Evolutionary conservation across 2,797 vertebrate genomes (phyloP), one percentile per base, ranked within the genome.

Genomic region (Enoplosus armatus): DNA sequence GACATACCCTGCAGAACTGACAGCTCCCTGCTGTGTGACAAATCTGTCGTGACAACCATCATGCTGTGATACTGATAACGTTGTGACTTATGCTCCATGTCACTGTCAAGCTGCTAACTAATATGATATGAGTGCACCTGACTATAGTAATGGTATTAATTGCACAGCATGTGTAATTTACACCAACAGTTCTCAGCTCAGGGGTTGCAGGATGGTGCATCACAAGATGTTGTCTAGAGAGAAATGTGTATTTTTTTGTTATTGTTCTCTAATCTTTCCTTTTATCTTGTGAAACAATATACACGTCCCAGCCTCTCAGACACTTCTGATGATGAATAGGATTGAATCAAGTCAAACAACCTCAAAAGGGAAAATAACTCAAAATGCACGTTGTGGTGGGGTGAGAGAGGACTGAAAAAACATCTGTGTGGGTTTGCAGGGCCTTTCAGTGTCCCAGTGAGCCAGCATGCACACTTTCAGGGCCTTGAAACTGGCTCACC

Each of bases 31-130:
- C 76, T 50, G 82, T 16, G 50, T 90, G 91, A 92, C 85, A 82
- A 89, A 94, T 89, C 79, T 82, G 83, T 82, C 45, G 33, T 71
- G 92, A 90, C 93, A 94, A 60, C 74, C 62, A 33, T 60, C 80
- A 69, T 16, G 71, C 71, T 11, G 62, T 54, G 85, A 92, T 87
- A 80, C 77, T 55, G 85, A 87, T 81, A 83, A 87, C 48, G 63
- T 70, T 76, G 73, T 68, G 92, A 90, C 90, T 93, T 92, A 79
- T 87, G 85, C 81, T 85, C 73, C 66, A 9, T 78, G 82, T 92
- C 87, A 80, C 73, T 67, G 85, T 88, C 82, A 80, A 70, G 72
- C 80, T 75, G 53, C 35, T 59, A 58, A 53, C 35, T 72, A 24
- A 39, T 81, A 68, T 53, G 59, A 84, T 72, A 45, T 9, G 39